Base-by-base conservation (phyloP, 2,888 invertebrate species). In the Agrilus mali region DNA sequence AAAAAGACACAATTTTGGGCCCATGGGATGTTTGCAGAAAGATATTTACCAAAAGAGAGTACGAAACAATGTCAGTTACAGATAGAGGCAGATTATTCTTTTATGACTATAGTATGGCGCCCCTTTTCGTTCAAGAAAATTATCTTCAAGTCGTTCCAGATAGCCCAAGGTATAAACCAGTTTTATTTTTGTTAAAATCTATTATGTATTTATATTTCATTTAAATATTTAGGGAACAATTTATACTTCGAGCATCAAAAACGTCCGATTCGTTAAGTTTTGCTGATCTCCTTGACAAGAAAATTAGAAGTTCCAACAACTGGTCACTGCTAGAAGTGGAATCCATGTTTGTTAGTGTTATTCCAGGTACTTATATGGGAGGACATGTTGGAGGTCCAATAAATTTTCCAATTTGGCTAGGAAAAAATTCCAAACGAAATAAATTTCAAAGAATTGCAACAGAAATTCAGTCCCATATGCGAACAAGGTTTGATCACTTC, bases 101-200 rank as follows among this genome's bases (percentile, higher is more conserved):
- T 69, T 83, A 89, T 59, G 98, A 99, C 71, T 99, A 98, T 69
- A 90, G 83, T 57, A 75, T 98, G 50, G 83, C 85, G n/a, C 92
- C 96, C 2, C 71, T 99, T 12, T 98, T 99, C 68, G 93, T 98
- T 0, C 95, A 97, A 58, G 97, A 99, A 65, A 98, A 97, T 68
- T 99, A 98, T 67, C 68, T 89, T 14, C 75, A 75, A 50, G 89
- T 88, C 1, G 65, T 70, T n/a, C 92, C 93, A 0, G 74, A 77
- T 46, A 80, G 78, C 45, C 77, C 82, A 20, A 80, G 76, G 83
- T 84, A 68, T 64, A 66, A 17, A 33, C n/a, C 12, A 38, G 33
- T 27, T 31, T 6, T 10, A 36, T 16, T 36, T 5, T 36, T 16
- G 16, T 2, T 15, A 12, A 35, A 8, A 36, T 36, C 20, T 14